A percentile compares a stretch with the other conserved stretches of the same genome.
phyloP scores from a whole-genome alignment of 2,888 invertebrate genomes.

The Clusia tigrina region DNA sequence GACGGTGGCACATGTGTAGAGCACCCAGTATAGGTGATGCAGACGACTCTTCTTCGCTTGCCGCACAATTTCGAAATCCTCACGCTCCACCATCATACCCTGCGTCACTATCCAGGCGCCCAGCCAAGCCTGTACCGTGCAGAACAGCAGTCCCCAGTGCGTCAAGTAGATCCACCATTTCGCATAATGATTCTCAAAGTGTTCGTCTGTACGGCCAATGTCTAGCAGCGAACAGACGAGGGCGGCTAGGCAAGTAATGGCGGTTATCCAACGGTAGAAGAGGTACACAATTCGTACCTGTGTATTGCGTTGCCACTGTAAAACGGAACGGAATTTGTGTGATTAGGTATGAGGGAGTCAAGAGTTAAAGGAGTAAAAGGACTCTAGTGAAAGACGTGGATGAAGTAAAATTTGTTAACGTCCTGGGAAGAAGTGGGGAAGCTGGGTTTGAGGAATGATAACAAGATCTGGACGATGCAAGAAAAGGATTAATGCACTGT shows the following conservation, averaged over 20 bases:
- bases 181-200: constrained; percentile 64
- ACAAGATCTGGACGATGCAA: no score
- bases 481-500: no score
- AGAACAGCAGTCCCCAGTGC: constrained; percentile 63
- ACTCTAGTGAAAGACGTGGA: no score
- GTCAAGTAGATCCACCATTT: constrained; percentile 66
- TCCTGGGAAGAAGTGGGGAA: no score
- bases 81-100: constrained; percentile 66
- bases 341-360: constrained; percentile 10
- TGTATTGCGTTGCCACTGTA: constrained; percentile 65
- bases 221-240: constrained; percentile 64
- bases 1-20: constrained; percentile 64
- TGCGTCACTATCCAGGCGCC: constrained; percentile 65
- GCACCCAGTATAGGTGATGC: constrained; percentile 63
- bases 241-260: constrained; percentile 64
- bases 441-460: no score
- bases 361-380: not conserved
- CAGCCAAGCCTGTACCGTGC: constrained; percentile 64
- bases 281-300: constrained; percentile 65
- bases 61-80: constrained; percentile 63
- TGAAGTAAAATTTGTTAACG: no score
- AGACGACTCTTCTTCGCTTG: constrained; percentile 63
- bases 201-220: constrained; percentile 64
- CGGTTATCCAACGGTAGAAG: constrained; percentile 65
- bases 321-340: no score